These are phyloP conservation scores for Ranitomeya imitator DNA, from an alignment of 2,113 vertebrate genomes.

Conservation along the genomic window DNA sequence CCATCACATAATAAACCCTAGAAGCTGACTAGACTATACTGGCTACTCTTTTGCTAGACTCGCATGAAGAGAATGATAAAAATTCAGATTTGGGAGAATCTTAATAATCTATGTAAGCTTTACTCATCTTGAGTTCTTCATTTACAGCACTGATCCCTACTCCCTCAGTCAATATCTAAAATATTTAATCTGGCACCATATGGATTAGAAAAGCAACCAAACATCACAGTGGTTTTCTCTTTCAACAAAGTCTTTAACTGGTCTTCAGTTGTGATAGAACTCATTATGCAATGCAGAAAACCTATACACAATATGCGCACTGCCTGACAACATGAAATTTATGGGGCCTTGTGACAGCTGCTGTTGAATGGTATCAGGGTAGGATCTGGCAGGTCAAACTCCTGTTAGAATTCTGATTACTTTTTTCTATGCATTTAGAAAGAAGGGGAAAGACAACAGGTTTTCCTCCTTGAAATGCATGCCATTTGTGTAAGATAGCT, in stretches of 20 bases:
- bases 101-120: too few relatives aligned
- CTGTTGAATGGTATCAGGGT: constrained; percentile 13
- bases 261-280: background rate
- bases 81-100: too few relatives aligned
- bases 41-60: too few relatives aligned
- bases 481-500: constrained; percentile 49
- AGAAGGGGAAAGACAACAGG: background rate
- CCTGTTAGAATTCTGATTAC: constrained; percentile 39
- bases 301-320: constrained; percentile 19
- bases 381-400: constrained; percentile 16
- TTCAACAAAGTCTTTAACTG: background rate
- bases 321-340: constrained; percentile 32
- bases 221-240: background rate
- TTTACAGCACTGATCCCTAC: background rate
- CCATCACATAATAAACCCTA: too few relatives aligned
- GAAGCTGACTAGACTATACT: too few relatives aligned
- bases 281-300: constrained; percentile 21
- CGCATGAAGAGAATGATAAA: too few relatives aligned
- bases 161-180: background rate
- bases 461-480: constrained; percentile 50
- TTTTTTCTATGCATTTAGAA: constrained; percentile 19
- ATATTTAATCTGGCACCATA: constrained; percentile 1
- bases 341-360: constrained; percentile 7
- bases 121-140: too few relatives aligned
- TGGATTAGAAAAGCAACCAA: background rate